These are phyloP conservation scores for Aplocera efformata DNA, from an alignment of 2,888 invertebrate genomes.

Conservation along the genomic window DNA sequence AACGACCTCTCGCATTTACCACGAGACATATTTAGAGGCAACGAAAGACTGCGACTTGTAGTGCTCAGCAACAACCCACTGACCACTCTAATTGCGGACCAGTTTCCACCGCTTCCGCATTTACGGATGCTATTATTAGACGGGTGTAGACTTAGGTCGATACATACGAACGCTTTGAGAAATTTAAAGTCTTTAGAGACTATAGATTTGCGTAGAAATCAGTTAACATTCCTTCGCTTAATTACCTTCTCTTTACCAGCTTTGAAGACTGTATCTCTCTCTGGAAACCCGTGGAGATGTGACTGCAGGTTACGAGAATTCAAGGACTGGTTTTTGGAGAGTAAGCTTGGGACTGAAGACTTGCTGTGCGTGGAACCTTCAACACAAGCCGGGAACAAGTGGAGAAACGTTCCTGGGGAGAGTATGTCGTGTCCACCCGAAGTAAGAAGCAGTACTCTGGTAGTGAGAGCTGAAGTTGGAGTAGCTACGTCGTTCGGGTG, in stretches of 20 bases:
- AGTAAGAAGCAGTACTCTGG: slow-evolving; percentile 82
- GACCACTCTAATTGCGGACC: slow-evolving; percentile 84
- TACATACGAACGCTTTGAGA: slow-evolving; percentile 89
- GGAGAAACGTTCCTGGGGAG: slow-evolving; percentile 87
- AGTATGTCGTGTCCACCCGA: slow-evolving; percentile 92
- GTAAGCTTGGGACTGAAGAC: slow-evolving; percentile 88
- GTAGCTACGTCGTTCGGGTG: slow-evolving; percentile 91
- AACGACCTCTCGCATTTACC: slow-evolving; percentile 88
- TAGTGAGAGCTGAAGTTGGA: slow-evolving; percentile 88
- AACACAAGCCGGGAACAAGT: slow-evolving; percentile 84
- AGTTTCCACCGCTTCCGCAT: slow-evolving; percentile 91
- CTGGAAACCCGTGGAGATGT: slow-evolving; percentile 94
- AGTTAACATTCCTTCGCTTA: slow-evolving; percentile 83
- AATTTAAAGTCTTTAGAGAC: slow-evolving; percentile 87
- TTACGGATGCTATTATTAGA: slow-evolving; percentile 90
- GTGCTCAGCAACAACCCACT: slow-evolving; percentile 92
- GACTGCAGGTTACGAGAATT: slow-evolving; percentile 92
- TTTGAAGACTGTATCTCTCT: slow-evolving; percentile 89
- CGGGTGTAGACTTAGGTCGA: slow-evolving; percentile 86
- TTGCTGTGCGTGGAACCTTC: slow-evolving; percentile 87
- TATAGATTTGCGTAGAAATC: slow-evolving; percentile 90
- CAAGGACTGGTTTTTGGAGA: slow-evolving; percentile 90
- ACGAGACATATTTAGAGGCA: slow-evolving; percentile 90
- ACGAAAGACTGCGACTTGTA: slow-evolving; percentile 89
- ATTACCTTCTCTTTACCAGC: slow-evolving; percentile 84